A percentile compares a stretch with the other conserved stretches of the same genome.
Conservation (phyloP, 2,113 vertebrate genomes). For the Platycercus adscitus region DNA sequence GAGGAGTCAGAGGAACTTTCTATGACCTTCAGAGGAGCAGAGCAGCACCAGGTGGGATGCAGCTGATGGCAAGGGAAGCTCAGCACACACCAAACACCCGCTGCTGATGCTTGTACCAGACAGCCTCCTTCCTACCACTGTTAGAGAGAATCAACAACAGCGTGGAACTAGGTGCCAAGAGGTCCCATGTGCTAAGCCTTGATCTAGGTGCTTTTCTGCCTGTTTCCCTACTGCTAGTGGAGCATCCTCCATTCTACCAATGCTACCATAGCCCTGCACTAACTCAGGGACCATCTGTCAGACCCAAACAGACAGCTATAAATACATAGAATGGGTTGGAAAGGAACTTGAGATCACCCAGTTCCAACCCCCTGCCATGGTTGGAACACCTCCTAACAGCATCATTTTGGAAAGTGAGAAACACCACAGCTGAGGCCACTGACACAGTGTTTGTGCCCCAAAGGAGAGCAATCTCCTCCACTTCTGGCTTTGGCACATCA, state of each 20-base stretch:
- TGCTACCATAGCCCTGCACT: rapidly evolving
- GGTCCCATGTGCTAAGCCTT: rapidly evolving
- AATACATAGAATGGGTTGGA: neutral
- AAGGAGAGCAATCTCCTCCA: neutral
- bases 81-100: rapidly evolving
- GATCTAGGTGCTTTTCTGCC: neutral
- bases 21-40: neutral
- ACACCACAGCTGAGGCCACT: neutral
- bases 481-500: neutral
- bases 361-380: rapidly evolving
- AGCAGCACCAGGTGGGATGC: rapidly evolving
- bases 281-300: neutral
- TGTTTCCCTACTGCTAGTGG: rapidly evolving
- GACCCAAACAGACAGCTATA: neutral
- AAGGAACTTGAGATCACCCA: neutral
- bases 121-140: neutral
- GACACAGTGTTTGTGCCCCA: neutral
- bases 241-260: neutral
- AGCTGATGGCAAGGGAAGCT: neutral
- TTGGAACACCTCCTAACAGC: neutral
- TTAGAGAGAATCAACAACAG: neutral
- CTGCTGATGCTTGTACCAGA: rapidly evolving
- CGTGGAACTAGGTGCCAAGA: neutral
- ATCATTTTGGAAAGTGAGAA: neutral
- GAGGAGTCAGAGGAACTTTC: neutral